Conservation (phyloP, 2,888 invertebrate genomes). For the Galeopsomyia nigrocyanea region DNA sequence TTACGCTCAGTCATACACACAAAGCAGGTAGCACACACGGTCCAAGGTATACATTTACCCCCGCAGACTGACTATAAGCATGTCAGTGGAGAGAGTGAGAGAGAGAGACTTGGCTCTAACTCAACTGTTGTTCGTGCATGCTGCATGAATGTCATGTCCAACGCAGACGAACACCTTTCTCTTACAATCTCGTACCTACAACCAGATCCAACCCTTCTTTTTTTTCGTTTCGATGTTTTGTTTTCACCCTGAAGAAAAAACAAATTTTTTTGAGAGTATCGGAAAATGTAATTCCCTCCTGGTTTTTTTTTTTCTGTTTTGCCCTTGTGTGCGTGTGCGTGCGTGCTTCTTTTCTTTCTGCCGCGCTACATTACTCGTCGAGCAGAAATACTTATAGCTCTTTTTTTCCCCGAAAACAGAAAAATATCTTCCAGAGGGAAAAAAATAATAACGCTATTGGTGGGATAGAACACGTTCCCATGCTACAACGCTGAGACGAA, state of each 20-base stretch:
- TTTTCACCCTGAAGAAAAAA: neutral
- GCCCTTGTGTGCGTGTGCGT: constrained; percentile 24
- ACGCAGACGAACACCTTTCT: constrained; percentile 45
- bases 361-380: neutral
- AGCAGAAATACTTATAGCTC: constrained; percentile 6
- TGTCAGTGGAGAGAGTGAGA: too few species aligned
- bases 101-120: too few species aligned
- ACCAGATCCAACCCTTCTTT: neutral
- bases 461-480: constrained; percentile 27
- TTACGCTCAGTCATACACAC: too few species aligned
- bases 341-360: neutral
- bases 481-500: constrained; percentile 12
- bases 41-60: too few species aligned
- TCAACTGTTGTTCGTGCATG: constrained; percentile 49
- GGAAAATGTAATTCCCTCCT: neutral
- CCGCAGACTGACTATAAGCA: too few species aligned
- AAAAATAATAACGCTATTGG: constrained; percentile 22
- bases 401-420: neutral
- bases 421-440: constrained; percentile 10
- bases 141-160: constrained; percentile 55
- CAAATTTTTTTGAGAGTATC: constrained; percentile 10
- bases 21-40: too few species aligned
- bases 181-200: neutral
- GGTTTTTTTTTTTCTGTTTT: too few species aligned
- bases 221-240: neutral